Conservation (phyloP, 2,113 vertebrate genomes). For the Ptilorrhoa leucosticta region DNA sequence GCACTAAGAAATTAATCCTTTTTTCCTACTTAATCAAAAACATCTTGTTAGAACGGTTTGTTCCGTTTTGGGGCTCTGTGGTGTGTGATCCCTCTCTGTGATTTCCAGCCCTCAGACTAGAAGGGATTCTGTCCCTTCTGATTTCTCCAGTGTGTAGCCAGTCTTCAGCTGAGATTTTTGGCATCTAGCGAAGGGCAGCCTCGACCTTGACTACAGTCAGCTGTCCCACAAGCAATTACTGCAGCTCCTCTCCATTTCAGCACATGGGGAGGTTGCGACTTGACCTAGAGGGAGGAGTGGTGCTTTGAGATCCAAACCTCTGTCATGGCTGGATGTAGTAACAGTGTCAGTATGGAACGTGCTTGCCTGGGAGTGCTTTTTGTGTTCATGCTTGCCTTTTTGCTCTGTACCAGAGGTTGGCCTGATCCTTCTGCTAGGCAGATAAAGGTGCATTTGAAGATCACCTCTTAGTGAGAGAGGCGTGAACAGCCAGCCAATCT, state of each 20-base stretch:
- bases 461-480: neutral
- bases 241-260: neutral
- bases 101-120: neutral
- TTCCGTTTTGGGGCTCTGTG: neutral
- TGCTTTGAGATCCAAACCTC: neutral
- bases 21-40: neutral
- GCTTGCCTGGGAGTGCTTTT: neutral
- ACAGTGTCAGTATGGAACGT: fast-evolving
- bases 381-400: neutral
- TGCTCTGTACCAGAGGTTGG: neutral
- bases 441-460: neutral
- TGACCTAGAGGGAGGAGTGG: neutral
- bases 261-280: neutral
- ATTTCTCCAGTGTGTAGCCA: neutral
- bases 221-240: neutral
- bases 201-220: neutral
- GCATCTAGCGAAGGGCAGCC: neutral
- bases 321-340: neutral
- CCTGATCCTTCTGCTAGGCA: neutral
- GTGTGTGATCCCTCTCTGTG: neutral
- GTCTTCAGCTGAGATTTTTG: neutral
- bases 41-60: neutral
- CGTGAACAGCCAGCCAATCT: neutral
- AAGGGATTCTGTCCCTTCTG: neutral
- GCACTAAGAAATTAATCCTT: neutral